Evolutionary conservation across 1,140 invertebrate species (phyloP), one percentile per base, ranked within the genome.

Genomic region (Piezodorus guildinii): DNA sequence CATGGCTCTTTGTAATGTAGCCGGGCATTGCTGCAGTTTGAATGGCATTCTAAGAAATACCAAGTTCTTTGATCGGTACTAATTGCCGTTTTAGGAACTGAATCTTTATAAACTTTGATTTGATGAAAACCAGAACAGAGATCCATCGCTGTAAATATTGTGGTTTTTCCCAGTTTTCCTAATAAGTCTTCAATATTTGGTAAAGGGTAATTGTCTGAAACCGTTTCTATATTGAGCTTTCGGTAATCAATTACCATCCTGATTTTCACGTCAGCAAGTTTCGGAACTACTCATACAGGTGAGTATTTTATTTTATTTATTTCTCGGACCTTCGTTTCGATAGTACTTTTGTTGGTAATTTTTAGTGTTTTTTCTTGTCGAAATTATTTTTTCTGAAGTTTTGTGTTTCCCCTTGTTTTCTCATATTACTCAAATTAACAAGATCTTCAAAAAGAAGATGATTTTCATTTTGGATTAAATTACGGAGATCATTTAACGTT

Each of bases 41-140:
- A 30, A 30, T 49, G 65, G 63, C 67, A 69, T 68, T 16, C 68
- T 21, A 10, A 64, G 21, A 58, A 64, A 69, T 39, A 68, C 68
- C 21, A 46, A 63, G 62, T 68, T 3, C 64, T 45, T 2, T 54
- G 15, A 0, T 66, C 66, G 0, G 67, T 69, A 30, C 59, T 68
- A 44, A 71, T 70, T 8, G 66, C 69, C 5, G 68, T 70, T 59
- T 69, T 70, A 9, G 34, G 34, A 19, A 34, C 25, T 59, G 60
- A 52, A n/a, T 70, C 64, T 64, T 60, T 5, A 10, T 63, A 58
- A 2, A 70, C 64, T n/a, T 62, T 25, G 1, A 71, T 65, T 67
- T 81, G 77, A 66, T 72, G 73, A 34, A 64, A 71, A 5, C 70
- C 70, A 0, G 34, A 23, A 0, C 49, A 54, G 2, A 71, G 27